A percentile compares a stretch with the other conserved stretches of the same genome.
These are phyloP conservation scores for Standfussiana lucernea DNA, from an alignment of 2,888 invertebrate genomes.

Conservation along the genomic window DNA sequence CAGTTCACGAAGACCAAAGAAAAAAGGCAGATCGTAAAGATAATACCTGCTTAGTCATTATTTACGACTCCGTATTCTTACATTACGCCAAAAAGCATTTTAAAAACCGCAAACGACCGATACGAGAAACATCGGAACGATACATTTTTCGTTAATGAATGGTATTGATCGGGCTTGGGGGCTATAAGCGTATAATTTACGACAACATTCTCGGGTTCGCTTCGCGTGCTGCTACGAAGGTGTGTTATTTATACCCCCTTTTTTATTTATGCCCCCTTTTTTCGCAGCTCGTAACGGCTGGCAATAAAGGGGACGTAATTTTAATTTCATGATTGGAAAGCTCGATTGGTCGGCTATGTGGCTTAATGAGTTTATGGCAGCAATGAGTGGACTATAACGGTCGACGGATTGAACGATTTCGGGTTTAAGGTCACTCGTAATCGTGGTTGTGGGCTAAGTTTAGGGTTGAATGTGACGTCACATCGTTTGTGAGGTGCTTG, in stretches of 20 bases:
- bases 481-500: constrained; percentile 29
- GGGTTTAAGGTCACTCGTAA: constrained; percentile 74
- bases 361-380: constrained; percentile 89
- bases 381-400: constrained; percentile 85
- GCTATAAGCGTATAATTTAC: constrained; percentile 89
- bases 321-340: constrained; percentile 91
- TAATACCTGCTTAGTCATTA: constrained; percentile 71
- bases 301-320: constrained; percentile 90
- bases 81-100: constrained; percentile 74
- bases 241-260: constrained; percentile 90
- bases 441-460: constrained; percentile 61
- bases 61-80: constrained; percentile 71
- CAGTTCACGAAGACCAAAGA: constrained; percentile 54
- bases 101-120: constrained; percentile 78
- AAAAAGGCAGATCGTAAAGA: constrained; percentile 64
- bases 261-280: constrained; percentile 90
- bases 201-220: constrained; percentile 81
- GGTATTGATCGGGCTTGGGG: constrained; percentile 85
- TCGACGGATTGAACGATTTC: constrained; percentile 78
- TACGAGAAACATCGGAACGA: constrained; percentile 78
- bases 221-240: constrained; percentile 87
- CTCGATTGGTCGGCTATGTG: constrained; percentile 90
- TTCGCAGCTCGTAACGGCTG: constrained; percentile 90
- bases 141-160: constrained; percentile 89
- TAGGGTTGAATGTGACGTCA: constrained; percentile 58